Evolutionary conservation across 2,888 invertebrate species (phyloP).

Genomic region (Perizoma affinitatum): DNA sequence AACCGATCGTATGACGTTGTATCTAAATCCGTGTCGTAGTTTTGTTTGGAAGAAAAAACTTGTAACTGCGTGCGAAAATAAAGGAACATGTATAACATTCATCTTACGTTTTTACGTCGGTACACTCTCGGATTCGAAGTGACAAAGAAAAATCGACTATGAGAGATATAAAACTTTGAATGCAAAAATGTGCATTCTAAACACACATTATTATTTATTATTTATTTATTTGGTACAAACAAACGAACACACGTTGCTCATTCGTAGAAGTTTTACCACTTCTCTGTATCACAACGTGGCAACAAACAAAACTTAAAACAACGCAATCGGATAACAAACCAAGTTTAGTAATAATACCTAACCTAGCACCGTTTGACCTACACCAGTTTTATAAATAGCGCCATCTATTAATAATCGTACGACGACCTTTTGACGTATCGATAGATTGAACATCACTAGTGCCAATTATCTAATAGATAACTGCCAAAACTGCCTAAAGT

Average conservation of each 20-base stretch:
- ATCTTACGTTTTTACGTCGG: constrained; percentile 1
- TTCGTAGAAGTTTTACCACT: too few species aligned
- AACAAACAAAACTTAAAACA: neutral
- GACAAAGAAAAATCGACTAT: too few species aligned
- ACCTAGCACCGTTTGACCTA: constrained; percentile 29
- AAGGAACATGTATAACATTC: constrained; percentile 27
- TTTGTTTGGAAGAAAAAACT: constrained; percentile 36
- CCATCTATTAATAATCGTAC: constrained; percentile 40
- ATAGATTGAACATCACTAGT: constrained; percentile 34
- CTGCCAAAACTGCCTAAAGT: constrained; percentile 7
- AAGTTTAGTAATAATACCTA: too few species aligned
- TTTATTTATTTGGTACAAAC: too few species aligned
- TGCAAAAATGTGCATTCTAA: too few species aligned
- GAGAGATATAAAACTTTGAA: too few species aligned
- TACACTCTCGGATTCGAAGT: neutral
- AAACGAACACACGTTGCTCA: too few species aligned
- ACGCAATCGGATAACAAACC: neutral
- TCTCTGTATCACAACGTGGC: too few species aligned
- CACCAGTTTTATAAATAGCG: constrained; percentile 30
- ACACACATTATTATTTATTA: too few species aligned
- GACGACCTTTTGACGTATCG: constrained; percentile 43
- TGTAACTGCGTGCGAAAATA: constrained; percentile 36
- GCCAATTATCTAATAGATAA: constrained; percentile 23
- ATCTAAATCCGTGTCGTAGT: constrained; percentile 31
- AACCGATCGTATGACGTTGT: constrained; percentile 27